Evolutionary conservation across 2,888 invertebrate species (phyloP), one percentile per base, ranked within the genome.

Genomic region (Athetis lepigone): DNA sequence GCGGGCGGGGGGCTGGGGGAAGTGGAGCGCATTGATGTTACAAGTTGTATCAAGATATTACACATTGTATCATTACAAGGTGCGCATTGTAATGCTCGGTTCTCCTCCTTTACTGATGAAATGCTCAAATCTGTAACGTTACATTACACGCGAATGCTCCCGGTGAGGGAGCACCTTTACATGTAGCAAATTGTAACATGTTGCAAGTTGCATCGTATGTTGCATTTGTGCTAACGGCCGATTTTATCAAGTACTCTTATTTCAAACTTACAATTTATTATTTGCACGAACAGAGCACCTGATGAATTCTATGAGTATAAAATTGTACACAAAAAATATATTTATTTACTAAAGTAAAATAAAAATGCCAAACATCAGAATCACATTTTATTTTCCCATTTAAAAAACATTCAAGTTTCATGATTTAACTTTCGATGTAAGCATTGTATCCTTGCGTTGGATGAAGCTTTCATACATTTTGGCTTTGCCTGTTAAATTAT

Each of bases 371-470:
- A 45, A 54, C 36, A 43, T 63, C 43, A 63, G 72, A 75, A 66
- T 77, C 66, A 77, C 65, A 67, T 78, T 81, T 85, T 81, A 80
- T 81, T 80, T 78, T 79, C 59, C 79, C 71, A 83, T 81, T 78
- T 85, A 84, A 70, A 88, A 87, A 87, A 85, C 86, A 86, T 84
- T 82, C 70, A 84, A 76, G 63, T 71, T 71, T 70, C 62, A 78
- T 74, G 73, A 75, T 57, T 29, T 58, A 47, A 52, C 54, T 29
- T 83, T 85, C 84, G 80, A 84, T 84, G 83, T 81, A 80, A 79
- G 75, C 77, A 60, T 69, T 67, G 43, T 76, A 55, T 46, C 39
- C 37, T 59, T 61, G 39, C 39, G 27, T 40, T 23, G 36, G 33
- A 49, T 70, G 50, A 59, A 75, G 64, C 51, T 70, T 40, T n/a